These are phyloP conservation scores for Muntiacus reevesi DNA, from an alignment of 2,113 vertebrate genomes.

Conservation along the genomic window DNA sequence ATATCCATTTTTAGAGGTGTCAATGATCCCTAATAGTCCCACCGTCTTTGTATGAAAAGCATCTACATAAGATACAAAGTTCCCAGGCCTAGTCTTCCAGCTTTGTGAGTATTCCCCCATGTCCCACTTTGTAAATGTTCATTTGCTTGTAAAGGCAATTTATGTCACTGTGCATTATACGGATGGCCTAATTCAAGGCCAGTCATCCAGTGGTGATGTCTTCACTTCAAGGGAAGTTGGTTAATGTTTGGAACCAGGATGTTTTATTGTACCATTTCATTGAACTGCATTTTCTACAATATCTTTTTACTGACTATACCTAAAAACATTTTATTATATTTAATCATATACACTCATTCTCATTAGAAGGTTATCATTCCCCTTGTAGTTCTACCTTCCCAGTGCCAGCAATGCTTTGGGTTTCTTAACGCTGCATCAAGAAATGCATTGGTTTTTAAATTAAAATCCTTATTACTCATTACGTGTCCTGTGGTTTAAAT, in stretches of 20 bases:
- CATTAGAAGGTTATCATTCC: slow-evolving; percentile 48
- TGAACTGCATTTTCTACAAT: slow-evolving; percentile 60
- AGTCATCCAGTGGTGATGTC: slow-evolving; percentile 77
- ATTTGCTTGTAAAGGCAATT: slow-evolving; percentile 80
- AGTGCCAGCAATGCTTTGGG: neutral
- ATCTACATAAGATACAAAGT: slow-evolving; percentile 1
- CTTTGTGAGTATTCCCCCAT: slow-evolving; percentile 60
- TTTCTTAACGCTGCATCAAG: neutral
- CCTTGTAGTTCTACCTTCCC: neutral
- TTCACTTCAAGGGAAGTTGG: slow-evolving; percentile 67
- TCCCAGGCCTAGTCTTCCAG: slow-evolving; percentile 23
- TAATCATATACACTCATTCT: slow-evolving; percentile 47
- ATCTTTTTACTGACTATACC: slow-evolving; percentile 63
- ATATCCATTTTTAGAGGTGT: neutral
- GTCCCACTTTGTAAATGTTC: slow-evolving; percentile 76
- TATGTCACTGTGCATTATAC: slow-evolving; percentile 75
- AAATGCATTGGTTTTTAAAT: slow-evolving; percentile 12
- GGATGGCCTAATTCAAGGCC: slow-evolving; percentile 78
- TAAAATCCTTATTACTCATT: neutral
- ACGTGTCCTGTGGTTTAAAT: neutral
- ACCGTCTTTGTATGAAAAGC: slow-evolving; percentile 30
- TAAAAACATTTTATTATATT: slow-evolving; percentile 63
- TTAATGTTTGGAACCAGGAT: slow-evolving; percentile 63
- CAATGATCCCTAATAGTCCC: neutral
- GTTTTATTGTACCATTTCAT: slow-evolving; percentile 42